Evolutionary conservation across 1,140 invertebrate species (phyloP), one percentile per base, ranked within the genome.

Genomic region (Drosophila guanche): DNA sequence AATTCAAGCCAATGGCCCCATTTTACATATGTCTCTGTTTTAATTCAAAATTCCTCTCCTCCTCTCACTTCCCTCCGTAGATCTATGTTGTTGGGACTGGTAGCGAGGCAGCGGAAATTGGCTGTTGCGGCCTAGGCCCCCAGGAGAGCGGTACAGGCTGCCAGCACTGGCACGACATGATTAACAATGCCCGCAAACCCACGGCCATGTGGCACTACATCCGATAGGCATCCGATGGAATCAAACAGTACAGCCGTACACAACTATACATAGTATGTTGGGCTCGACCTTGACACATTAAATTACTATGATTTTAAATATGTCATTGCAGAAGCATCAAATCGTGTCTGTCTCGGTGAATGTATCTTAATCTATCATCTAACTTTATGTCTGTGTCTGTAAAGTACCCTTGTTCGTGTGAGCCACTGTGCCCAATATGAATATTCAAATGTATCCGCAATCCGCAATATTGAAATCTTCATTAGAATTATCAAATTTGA

Each of bases 171-270:
- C 93, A 94, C 54, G 94, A 96, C 70, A 96, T 97, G 95, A 94
- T 94, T 8, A 95, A 96, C 66, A 95, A 95, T 85, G 95, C 95
- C n/a, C 93, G 96, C 67, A 96, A 96, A 89, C 94, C 95, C 5
- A 94, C 96, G 72, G 95, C 95, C 55, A 96, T 95, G 94, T 97
- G 96, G 96, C 96, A 97, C 91, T 95, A 94, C 23, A 92, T 97
- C 54, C 93, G 94, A 92, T 95, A 94, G 92, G 54, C n/a, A 12
- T 37, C 33, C 7, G 22, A 5, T 45, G 48, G n/a, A n/a, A 20
- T 8, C 27, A 16, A 33, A 29, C 22, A 55, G 29, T 16, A 40
- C 16, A 20, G 14, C 29, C 46, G 7, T 25, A 12, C 46, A 56
- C 0, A 20, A 20, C 16, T 20, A 20, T 20, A 20, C 16, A 54